A percentile compares a stretch with the other conserved stretches of the same genome.
These are phyloP conservation scores for Drosophila nr. perissopoda DNA, from an alignment of 2,888 invertebrate species.

Conservation along the genomic window DNA sequence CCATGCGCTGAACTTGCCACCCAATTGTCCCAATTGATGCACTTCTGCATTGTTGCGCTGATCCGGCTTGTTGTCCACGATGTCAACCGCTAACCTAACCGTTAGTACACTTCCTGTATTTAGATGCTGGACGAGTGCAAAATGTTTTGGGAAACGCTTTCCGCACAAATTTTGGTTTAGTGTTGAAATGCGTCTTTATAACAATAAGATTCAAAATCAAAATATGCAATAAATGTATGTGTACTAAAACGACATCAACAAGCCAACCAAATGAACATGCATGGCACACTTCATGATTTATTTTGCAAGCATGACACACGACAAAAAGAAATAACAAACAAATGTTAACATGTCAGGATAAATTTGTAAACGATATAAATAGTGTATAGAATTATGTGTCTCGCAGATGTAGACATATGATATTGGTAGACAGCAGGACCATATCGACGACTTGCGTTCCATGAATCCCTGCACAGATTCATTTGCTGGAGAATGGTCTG, in stretches of 20 bases:
- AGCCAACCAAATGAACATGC: background rate
- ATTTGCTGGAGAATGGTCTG: background rate
- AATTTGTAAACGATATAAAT: background rate
- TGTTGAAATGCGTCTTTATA: conserved; percentile 24
- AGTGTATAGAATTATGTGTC: background rate
- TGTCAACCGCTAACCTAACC: background rate
- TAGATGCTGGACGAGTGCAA: conserved; percentile 3
- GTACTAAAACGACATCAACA: conserved; percentile 6
- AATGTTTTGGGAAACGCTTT: conserved; percentile 8
- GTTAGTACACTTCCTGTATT: conserved; percentile 5
- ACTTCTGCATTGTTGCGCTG: conserved; percentile 35
- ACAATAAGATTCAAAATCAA: conserved; percentile 27
- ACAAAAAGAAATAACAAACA: background rate
- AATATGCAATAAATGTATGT: conserved; percentile 18
- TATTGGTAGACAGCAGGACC: background rate
- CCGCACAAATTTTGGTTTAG: conserved; percentile 30
- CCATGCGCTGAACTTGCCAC: conserved; percentile 30
- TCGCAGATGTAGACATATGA: background rate
- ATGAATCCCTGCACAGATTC: background rate
- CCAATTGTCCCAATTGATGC: conserved; percentile 38
- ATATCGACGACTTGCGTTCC: background rate
- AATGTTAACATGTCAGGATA: background rate
- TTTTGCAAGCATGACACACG: background rate
- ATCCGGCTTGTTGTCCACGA: background rate
- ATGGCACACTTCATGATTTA: conserved; percentile 10